Evolutionary conservation across 2,113 vertebrate genomes (phyloP).

Genomic region (Recurvirostra avosetta): DNA sequence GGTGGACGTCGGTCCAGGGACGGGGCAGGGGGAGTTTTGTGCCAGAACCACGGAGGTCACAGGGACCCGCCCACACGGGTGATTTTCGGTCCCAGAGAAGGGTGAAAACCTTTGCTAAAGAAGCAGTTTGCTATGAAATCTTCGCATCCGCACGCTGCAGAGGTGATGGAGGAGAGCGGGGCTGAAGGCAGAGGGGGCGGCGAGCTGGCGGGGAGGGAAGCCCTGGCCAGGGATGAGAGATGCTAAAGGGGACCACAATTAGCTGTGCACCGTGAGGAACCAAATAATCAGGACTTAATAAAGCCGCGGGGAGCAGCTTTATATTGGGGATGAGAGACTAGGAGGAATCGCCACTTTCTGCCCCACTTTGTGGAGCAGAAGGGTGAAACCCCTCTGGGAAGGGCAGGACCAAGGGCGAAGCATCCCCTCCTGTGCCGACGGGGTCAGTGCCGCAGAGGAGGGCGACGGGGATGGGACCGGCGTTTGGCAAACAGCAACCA

Average conservation of each 20-base stretch:
- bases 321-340: rapidly evolving
- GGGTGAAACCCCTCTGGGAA: background rate
- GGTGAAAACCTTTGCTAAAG: background rate
- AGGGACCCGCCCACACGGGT: background rate
- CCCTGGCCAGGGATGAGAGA: background rate
- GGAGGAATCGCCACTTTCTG: background rate
- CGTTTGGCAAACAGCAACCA: background rate
- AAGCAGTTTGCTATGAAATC: rapidly evolving
- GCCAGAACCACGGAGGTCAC: background rate
- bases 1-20: background rate
- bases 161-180: rapidly evolving
- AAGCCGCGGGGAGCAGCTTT: too few species aligned
- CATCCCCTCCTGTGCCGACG: background rate
- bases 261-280: background rate
- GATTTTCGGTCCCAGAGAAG: background rate
- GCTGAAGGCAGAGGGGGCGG: background rate
- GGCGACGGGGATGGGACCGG: background rate
- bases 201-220: background rate
- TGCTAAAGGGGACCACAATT: rapidly evolving
- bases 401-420: background rate
- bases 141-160: rapidly evolving
- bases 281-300: rapidly evolving
- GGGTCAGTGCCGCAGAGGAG: background rate
- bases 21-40: background rate
- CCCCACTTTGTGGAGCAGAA: background rate